Evolutionary conservation across 2,888 invertebrate species (phyloP).

Genomic region (Eupithecia subumbrata): DNA sequence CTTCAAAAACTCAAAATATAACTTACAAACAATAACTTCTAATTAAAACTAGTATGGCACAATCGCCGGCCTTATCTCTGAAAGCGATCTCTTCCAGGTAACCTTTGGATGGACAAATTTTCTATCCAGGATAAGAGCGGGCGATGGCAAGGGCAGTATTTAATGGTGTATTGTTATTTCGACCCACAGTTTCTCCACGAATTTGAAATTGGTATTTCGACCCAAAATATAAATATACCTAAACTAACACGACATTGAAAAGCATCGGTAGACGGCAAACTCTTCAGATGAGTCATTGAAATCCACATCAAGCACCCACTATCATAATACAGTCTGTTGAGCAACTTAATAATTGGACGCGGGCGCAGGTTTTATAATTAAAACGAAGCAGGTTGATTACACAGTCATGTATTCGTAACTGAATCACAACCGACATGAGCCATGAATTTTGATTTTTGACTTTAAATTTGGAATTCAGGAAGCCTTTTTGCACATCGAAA

Average conservation of each 20-base stretch:
- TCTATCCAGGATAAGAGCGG: too few relatives aligned
- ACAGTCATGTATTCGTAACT: conserved; percentile 43
- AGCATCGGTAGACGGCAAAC: neutral
- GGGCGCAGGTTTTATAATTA: conserved; percentile 62
- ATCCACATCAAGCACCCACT: conserved; percentile 9
- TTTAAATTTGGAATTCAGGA: neutral
- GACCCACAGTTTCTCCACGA: too few relatives aligned
- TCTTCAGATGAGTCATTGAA: conserved; percentile 17
- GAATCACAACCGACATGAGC: conserved; percentile 11
- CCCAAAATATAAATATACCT: neutral
- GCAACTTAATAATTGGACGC: conserved; percentile 64
- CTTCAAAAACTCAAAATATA: too few relatives aligned
- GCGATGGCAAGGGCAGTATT: too few relatives aligned
- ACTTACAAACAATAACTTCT: too few relatives aligned
- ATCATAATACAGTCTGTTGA: conserved; percentile 52
- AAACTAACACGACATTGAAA: conserved; percentile 5
- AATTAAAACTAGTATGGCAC: too few relatives aligned
- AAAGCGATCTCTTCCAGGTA: too few relatives aligned
- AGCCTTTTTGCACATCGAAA: neutral
- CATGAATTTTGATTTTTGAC: neutral
- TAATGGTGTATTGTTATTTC: too few relatives aligned
- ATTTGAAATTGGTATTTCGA: too few relatives aligned
- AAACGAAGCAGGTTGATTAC: conserved; percentile 57
- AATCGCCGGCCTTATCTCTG: too few relatives aligned
- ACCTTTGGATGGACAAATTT: too few relatives aligned